Percentiles rank a stretch among this genome's conserved stretches.
phyloP scores from a whole-genome alignment of 1,140 invertebrate species.

The Zaprionus inermis region DNA sequence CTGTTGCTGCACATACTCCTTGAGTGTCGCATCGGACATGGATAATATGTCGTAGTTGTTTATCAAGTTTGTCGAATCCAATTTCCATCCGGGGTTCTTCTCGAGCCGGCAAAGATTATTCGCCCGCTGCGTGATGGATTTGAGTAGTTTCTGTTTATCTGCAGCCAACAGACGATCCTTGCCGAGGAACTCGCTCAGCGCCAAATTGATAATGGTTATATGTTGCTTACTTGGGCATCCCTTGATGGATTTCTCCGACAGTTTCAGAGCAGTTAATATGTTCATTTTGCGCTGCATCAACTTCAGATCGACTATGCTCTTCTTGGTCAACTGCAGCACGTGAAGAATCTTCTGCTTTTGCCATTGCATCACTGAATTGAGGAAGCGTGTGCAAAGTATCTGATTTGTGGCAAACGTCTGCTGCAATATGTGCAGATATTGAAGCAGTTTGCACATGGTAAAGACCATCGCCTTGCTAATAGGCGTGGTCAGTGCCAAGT shows the following conservation, averaged over 20 bases:
- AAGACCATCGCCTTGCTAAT: slow-evolving; percentile 38
- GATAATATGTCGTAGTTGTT: slow-evolving; percentile 41
- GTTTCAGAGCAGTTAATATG: slow-evolving; percentile 54
- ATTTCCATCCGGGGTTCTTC: slow-evolving; percentile 30
- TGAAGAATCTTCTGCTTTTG: slow-evolving; percentile 68
- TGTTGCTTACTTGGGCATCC: slow-evolving; percentile 46
- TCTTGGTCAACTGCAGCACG: slow-evolving; percentile 82
- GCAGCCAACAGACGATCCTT: slow-evolving; percentile 53
- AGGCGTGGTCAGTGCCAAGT: slow-evolving; percentile 40
- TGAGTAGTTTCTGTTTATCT: slow-evolving; percentile 56
- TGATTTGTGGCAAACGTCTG: slow-evolving; percentile 67
- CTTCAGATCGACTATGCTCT: slow-evolving; percentile 85
- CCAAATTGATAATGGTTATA: slow-evolving; percentile 52
- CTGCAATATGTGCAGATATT: slow-evolving; percentile 59
- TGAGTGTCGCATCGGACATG: slow-evolving; percentile 33
- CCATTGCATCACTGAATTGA: slow-evolving; percentile 59
- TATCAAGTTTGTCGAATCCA: slow-evolving; percentile 45
- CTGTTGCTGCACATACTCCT: slow-evolving; percentile 56
- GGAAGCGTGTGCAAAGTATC: slow-evolving; percentile 40
- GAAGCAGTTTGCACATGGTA: slow-evolving; percentile 54
- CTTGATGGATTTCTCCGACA: slow-evolving; percentile 53
- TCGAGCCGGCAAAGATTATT: slow-evolving; percentile 47
- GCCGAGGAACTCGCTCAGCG: slow-evolving; percentile 54
- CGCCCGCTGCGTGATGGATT: slow-evolving; percentile 41
- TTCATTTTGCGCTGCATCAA: slow-evolving; percentile 57